These are phyloP conservation scores for Drosophila ogumai DNA, from an alignment of 1,140 invertebrate genomes.

Conservation along the genomic window DNA sequence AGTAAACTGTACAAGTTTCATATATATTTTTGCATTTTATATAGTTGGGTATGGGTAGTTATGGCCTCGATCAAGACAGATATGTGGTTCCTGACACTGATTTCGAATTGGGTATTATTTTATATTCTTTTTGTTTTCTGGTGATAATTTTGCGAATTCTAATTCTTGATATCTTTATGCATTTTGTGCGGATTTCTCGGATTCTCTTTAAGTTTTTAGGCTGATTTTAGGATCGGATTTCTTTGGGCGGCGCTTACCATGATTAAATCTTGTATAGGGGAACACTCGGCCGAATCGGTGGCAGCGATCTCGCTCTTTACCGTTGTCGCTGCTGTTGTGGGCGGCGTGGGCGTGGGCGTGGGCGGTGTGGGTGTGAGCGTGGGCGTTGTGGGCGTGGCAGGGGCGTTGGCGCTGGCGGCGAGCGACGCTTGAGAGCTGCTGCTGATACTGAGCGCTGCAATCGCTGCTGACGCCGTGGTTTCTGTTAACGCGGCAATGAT, in stretches of 20 bases:
- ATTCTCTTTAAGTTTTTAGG: not conserved
- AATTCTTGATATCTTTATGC: conserved; percentile 28
- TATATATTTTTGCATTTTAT: conserved; percentile 57
- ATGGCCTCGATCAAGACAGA: conserved; percentile 28
- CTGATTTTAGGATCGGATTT: conserved; percentile 37
- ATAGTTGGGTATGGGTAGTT: conserved; percentile 41
- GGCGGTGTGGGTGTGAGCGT: conserved; percentile 37
- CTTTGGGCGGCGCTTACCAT: conserved; percentile 76
- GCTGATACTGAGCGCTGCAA: conserved; percentile 83
- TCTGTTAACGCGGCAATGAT: conserved; percentile 84
- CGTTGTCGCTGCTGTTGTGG: conserved; percentile 49
- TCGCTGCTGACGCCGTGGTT: conserved; percentile 82
- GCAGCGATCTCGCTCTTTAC: conserved; percentile 76
- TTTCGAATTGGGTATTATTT: conserved; percentile 12
- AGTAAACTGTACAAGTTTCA: conserved; percentile 73
- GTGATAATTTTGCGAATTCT: conserved; percentile 34
- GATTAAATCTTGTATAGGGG: conserved; percentile 81
- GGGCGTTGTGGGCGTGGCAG: conserved; percentile 34
- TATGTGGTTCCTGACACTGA: conserved; percentile 17
- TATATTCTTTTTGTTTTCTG: not conserved
- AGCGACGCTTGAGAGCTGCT: conserved; percentile 82
- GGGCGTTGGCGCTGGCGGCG: conserved; percentile 47
- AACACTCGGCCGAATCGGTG: conserved; percentile 76
- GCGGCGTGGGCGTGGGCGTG: conserved; percentile 28
- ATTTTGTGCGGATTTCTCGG: conserved; percentile 48